Evolutionary conservation across 1,140 invertebrate genomes (phyloP).

Genomic region (Reticulitermes speratus): DNA sequence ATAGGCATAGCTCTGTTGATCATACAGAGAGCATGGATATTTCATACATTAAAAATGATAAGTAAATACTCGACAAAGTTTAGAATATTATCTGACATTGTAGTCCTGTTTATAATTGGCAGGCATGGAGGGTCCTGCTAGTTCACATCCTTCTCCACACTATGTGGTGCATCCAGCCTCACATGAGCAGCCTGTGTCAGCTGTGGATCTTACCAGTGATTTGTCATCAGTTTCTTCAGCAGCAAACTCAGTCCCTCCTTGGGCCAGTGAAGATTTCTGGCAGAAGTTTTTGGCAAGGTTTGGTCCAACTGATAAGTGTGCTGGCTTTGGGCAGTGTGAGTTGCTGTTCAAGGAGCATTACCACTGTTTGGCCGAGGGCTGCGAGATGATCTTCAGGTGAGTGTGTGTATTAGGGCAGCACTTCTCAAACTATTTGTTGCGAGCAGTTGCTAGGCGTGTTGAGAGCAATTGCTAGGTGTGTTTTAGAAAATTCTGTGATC

Average conservation of each 20-base stretch:
- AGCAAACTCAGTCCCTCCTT: slow-evolving; percentile 3
- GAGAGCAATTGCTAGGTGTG: neutral
- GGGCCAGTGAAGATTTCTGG: slow-evolving; percentile 53
- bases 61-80: too few species aligned
- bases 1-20: too few species aligned
- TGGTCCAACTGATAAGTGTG: slow-evolving; percentile 56
- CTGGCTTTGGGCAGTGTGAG: slow-evolving; percentile 63
- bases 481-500: neutral
- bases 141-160: neutral
- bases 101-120: neutral
- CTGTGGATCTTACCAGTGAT: slow-evolving; percentile 44
- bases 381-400: slow-evolving; percentile 66
- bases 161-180: neutral
- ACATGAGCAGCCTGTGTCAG: slow-evolving; percentile 36
- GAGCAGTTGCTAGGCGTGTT: neutral
- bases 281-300: slow-evolving; percentile 59
- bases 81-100: too few species aligned
- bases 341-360: slow-evolving; percentile 73
- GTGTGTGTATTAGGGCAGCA: slow-evolving; percentile 31
- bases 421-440: neutral
- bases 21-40: too few species aligned
- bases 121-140: neutral
- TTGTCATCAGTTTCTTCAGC: neutral
- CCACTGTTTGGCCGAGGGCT: slow-evolving; percentile 70
- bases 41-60: too few species aligned